These are phyloP conservation scores for Talpa occidentalis DNA, from an alignment of 2,113 vertebrate species.

Conservation along the genomic window DNA sequence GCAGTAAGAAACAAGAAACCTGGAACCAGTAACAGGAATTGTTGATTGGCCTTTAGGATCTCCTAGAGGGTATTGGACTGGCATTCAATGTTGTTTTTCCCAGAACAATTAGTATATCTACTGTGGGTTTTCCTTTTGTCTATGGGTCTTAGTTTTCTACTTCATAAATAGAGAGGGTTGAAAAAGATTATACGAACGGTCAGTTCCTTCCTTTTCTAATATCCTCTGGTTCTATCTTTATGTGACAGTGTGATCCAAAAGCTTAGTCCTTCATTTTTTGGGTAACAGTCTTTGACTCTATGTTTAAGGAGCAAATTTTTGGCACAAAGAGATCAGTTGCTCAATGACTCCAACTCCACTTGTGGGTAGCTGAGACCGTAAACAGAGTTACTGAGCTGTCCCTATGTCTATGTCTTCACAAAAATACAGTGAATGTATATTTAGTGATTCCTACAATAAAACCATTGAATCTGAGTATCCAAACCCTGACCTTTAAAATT, in stretches of 20 bases:
- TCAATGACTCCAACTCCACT: neutral
- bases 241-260: conserved; percentile 18
- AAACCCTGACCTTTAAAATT: conserved; percentile 40
- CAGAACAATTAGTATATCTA: neutral
- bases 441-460: neutral
- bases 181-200: conserved; percentile 49
- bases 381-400: neutral
- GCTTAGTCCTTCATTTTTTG: conserved; percentile 9
- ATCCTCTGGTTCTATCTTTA: conserved; percentile 52
- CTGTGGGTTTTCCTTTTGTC: neutral
- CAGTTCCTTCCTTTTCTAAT: conserved; percentile 48
- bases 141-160: neutral
- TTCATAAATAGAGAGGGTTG: conserved; percentile 31
- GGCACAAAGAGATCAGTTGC: neutral
- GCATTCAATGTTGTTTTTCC: neutral
- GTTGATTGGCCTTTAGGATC: neutral
- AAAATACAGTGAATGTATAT: neutral
- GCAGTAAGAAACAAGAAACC: neutral
- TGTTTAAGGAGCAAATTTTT: neutral
- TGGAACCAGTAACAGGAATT: neutral
- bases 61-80: neutral
- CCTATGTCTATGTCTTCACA: neutral
- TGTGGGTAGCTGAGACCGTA: neutral
- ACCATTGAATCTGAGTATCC: neutral
- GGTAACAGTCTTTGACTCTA: neutral